phyloP scores from a whole-genome alignment of 2,888 invertebrate species.

The Apamea sordens region DNA sequence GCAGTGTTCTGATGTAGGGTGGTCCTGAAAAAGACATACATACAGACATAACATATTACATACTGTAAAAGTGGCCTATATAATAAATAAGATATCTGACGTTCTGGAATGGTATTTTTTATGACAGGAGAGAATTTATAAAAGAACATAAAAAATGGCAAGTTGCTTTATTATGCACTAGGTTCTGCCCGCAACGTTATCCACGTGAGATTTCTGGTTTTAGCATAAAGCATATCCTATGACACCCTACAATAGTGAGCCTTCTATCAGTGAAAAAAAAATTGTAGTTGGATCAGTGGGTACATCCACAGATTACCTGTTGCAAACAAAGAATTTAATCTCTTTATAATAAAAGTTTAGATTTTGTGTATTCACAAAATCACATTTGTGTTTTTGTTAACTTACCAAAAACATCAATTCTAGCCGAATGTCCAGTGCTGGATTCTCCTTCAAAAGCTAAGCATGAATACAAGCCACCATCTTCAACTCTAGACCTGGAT shows the following conservation, averaged over 20 bases:
- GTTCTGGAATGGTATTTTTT: not conserved
- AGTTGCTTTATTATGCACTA: not conserved
- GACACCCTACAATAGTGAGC: not conserved
- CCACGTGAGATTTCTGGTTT: no score
- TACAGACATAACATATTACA: not conserved
- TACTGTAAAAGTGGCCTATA: not conserved
- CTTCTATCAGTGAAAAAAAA: not conserved
- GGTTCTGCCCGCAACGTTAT: no score
- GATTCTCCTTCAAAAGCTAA: slow-evolving; percentile 86
- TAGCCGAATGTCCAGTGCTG: slow-evolving; percentile 77
- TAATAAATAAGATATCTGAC: not conserved
- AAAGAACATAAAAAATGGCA: not conserved
- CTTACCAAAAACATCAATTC: slow-evolving; percentile 90
- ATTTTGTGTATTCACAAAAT: not conserved
- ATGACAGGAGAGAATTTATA: not conserved
- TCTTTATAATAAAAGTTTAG: not conserved
- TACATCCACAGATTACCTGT: not conserved
- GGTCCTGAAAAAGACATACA: slow-evolving; percentile 90
- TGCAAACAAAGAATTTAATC: not conserved
- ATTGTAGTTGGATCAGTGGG: not conserved
- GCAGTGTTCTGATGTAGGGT: slow-evolving; percentile 93
- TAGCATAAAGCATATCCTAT: no score
- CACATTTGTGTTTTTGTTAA: not conserved
- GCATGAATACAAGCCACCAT: slow-evolving; percentile 91
- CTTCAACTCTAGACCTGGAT: slow-evolving; percentile 88